A percentile compares a stretch with the other conserved stretches of the same genome.
Conservation (phyloP, 2,797 vertebrate species). For the Rallus crepitans region DNA sequence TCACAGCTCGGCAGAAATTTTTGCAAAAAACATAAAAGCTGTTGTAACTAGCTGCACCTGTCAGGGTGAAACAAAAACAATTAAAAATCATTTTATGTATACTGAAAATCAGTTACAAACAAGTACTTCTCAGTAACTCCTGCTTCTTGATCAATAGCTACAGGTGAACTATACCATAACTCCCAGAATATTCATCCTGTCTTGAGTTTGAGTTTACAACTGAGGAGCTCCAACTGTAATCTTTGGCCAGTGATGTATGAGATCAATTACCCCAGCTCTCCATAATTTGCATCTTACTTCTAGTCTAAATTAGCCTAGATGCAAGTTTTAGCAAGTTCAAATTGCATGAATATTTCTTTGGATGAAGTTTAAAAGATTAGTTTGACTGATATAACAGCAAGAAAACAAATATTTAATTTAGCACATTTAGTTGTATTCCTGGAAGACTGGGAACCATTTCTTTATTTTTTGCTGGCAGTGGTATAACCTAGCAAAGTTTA, state of each 20-base stretch:
- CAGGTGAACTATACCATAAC: background rate
- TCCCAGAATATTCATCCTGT: background rate
- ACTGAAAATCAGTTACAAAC: background rate
- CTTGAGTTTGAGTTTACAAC: background rate
- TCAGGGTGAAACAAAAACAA: background rate
- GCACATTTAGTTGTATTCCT: constrained; percentile 15
- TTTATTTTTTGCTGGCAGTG: constrained; percentile 18
- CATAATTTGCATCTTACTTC: background rate
- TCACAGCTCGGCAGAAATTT: constrained; percentile 80
- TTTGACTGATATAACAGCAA: background rate
- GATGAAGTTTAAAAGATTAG: background rate
- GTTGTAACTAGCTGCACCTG: constrained; percentile 79
- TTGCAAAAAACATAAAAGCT: constrained; percentile 93
- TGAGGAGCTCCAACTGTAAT: background rate
- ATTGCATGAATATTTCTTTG: background rate
- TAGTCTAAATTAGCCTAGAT: background rate
- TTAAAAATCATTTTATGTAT: background rate
- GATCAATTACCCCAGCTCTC: background rate
- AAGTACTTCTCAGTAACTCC: background rate
- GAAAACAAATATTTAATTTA: constrained; percentile 13
- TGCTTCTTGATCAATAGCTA: background rate
- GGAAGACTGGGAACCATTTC: constrained; percentile 20
- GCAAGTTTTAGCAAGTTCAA: background rate
- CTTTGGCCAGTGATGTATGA: background rate
- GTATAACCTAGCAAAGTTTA: constrained; percentile 14